A percentile compares a stretch with the other conserved stretches of the same genome.
Conservation (phyloP, 2,888 invertebrate genomes). For the Campoplex capitator region DNA sequence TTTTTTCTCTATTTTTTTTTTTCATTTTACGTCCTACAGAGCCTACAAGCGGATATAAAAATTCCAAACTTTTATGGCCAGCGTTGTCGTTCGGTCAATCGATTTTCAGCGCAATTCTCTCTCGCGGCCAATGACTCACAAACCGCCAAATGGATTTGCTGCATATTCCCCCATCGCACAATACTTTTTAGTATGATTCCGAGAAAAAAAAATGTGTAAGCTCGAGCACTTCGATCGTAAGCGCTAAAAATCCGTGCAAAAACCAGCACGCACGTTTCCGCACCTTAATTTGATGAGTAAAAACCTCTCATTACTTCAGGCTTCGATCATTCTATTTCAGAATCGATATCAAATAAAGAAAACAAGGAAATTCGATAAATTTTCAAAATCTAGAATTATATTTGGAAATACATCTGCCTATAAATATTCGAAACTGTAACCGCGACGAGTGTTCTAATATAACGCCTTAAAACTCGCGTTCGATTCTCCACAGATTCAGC, state of each 20-base stretch:
- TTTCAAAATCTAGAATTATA: neutral
- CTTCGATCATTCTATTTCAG: neutral
- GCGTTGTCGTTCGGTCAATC: constrained; percentile 45
- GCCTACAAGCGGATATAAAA: constrained; percentile 32
- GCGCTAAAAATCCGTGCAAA: neutral
- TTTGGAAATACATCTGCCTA: neutral
- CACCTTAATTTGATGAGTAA: neutral
- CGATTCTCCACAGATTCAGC: neutral
- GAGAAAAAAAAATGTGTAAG: neutral
- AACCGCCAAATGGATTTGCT: constrained; percentile 38
- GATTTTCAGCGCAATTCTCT: constrained; percentile 43
- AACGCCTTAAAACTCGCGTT: neutral
- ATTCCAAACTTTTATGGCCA: constrained; percentile 57
- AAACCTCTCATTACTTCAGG: neutral
- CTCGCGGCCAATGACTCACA: constrained; percentile 24
- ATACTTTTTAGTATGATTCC: neutral
- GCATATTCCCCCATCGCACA: neutral
- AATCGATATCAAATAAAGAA: neutral
- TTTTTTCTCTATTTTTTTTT: neutral
- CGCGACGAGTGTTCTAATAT: neutral
- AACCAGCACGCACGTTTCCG: neutral
- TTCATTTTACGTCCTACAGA: constrained; percentile 21
- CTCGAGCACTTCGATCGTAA: neutral
- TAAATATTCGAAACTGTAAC: neutral
- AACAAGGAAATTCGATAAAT: neutral